phyloP scores from a whole-genome alignment of 2,888 invertebrate species.

The Hetaerina titia region DNA sequence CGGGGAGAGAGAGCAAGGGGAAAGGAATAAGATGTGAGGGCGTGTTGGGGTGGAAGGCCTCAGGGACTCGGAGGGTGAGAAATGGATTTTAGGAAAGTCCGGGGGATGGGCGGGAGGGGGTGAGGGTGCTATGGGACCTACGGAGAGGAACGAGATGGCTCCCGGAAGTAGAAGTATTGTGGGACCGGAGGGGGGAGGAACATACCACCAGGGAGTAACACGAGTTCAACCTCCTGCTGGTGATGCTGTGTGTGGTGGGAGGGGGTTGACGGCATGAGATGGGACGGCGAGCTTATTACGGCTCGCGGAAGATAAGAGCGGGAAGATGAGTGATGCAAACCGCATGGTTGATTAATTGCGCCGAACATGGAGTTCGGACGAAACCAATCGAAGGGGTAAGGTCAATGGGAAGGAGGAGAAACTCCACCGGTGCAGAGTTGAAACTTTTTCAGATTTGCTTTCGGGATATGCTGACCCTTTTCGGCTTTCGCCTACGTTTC shows the following conservation, averaged over 20 bases:
- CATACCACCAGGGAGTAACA: neutral
- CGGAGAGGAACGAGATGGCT: neutral
- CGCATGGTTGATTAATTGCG: neutral
- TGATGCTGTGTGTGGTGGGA: neutral
- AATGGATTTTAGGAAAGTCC: neutral
- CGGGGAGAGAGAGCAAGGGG: neutral
- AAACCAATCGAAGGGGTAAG: neutral
- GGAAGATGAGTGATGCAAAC: neutral
- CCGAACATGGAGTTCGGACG: neutral
- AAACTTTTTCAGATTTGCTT: neutral
- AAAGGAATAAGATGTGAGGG: neutral
- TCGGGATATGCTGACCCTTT: neutral
- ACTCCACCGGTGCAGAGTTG: neutral
- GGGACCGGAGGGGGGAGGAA: neutral
- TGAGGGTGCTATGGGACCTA: neutral
- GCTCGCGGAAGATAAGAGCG: neutral
- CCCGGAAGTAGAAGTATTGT: neutral
- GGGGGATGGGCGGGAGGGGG: neutral
- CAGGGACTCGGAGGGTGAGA: neutral
- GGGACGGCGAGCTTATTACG: neutral
- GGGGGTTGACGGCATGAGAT: neutral
- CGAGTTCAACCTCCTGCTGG: too few species aligned
- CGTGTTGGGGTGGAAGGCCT: neutral
- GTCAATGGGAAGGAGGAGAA: neutral
- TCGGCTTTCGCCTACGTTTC: neutral